phyloP scores from a whole-genome alignment of 2,888 invertebrate species.

The Xylota sylvarum region DNA sequence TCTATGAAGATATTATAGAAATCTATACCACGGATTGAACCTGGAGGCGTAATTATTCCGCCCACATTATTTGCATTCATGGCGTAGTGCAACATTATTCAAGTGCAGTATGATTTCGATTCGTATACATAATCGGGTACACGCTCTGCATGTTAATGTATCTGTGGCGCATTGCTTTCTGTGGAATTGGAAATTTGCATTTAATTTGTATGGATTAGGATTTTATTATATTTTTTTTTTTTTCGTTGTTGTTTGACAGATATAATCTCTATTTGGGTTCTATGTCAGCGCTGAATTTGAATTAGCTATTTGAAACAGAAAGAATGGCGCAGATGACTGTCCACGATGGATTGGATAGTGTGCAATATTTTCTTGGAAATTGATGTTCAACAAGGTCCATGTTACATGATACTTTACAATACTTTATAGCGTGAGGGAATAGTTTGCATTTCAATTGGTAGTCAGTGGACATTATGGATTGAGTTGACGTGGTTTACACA shows the following conservation, averaged over 20 bases:
- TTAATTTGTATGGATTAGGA: slow-evolving; percentile 61
- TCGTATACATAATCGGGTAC: slow-evolving; percentile 52
- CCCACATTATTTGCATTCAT: slow-evolving; percentile 63
- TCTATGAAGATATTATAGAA: slow-evolving; percentile 53
- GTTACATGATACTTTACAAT: not conserved
- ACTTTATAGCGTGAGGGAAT: not conserved
- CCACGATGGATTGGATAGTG: not conserved
- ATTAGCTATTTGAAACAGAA: slow-evolving; percentile 36
- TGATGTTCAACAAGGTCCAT: slow-evolving; percentile 19
- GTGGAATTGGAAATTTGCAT: slow-evolving; percentile 70
- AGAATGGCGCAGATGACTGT: slow-evolving; percentile 20
- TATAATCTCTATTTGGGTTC: slow-evolving; percentile 48
- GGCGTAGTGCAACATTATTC: slow-evolving; percentile 63
- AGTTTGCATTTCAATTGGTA: slow-evolving; percentile 18
- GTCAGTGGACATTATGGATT: not conserved
- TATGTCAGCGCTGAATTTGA: slow-evolving; percentile 50
- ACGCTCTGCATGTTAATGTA: slow-evolving; percentile 67
- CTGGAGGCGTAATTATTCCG: slow-evolving; percentile 66
- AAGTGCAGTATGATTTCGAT: slow-evolving; percentile 69
- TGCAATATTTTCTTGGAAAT: slow-evolving; percentile 36
- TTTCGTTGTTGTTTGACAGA: slow-evolving; percentile 21
- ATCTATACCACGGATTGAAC: slow-evolving; percentile 15
- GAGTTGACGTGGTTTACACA: not conserved
- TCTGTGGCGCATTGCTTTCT: slow-evolving; percentile 57
- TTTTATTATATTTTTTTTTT: slow-evolving; percentile 28